Evolutionary conservation across 2,113 vertebrate species (phyloP), one percentile per base, ranked within the genome.

Genomic region (Willisornis vidua): DNA sequence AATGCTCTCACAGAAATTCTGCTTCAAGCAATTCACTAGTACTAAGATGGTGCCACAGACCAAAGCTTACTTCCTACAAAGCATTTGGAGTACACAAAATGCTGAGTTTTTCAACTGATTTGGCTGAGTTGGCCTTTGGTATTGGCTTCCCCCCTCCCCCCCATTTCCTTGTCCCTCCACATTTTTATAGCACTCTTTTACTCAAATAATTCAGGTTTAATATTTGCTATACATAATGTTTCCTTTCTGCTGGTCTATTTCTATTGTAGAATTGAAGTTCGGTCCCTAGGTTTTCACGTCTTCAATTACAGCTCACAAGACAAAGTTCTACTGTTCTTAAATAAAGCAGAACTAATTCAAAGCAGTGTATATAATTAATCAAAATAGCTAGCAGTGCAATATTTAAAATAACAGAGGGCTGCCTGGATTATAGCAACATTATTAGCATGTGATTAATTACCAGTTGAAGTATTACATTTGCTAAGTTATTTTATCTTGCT

Each of bases 371-470:
- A 76, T 70, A 96, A 96, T 94, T 92, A 95, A 97, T 95, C 91
- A 97, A 97, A 96, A 80, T 37, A 95, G 82, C 67, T 49, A 90
- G 46, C 55, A 85, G 82, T 54, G 81, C 76, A 81, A 83, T 93
- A 87, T 68, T 83, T 80, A 54, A 92, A 96, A 96, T 95, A 96
- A 93, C 77, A 59, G 89, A 93, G 90, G 52, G 39, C 48, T 90
- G 35, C 66, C 61, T 94, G 89, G 87, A 95, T 95, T 96, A 91
- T 19, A 81, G 49, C 49, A 95, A 93, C 76, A 74, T 90, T 97
- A 97, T 96, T 97, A 96, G 62, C 43, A 91, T 58, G 70, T 87
- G 80, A 97, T 97, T 97, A 98, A 96, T 96, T 95, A 96, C 88
- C 70, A 92, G 90, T 90, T 97, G 94, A 97, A 79, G 72, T 70